These are phyloP conservation scores for Brienomyrus brachyistius DNA, from an alignment of 2,113 vertebrate species.

Conservation along the genomic window DNA sequence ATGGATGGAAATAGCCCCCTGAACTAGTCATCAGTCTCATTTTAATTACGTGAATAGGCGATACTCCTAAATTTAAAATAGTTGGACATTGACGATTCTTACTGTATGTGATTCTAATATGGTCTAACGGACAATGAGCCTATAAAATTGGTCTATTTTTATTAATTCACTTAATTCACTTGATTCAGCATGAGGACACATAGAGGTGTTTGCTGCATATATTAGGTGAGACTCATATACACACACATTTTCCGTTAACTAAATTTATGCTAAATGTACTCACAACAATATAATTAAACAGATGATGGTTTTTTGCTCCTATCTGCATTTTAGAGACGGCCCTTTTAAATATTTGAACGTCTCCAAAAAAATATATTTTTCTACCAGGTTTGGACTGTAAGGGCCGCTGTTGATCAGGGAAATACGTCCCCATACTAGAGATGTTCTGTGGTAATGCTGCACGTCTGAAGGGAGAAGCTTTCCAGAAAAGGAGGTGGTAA, in stretches of 20 bases:
- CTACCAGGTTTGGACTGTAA: conserved; percentile 27
- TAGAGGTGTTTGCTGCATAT: not conserved
- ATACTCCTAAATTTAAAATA: not conserved
- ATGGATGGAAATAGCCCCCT: not conserved
- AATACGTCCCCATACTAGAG: not conserved
- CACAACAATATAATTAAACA: not conserved
- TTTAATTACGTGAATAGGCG: not conserved
- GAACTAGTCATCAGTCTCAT: not conserved
- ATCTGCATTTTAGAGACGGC: not conserved
- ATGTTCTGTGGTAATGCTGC: not conserved
- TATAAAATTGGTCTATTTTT: not conserved
- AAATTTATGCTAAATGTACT: not conserved
- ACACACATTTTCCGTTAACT: not conserved
- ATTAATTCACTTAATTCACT: not conserved
- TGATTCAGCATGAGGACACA: not conserved
- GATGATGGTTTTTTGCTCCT: not conserved
- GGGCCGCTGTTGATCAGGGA: conserved; percentile 22
- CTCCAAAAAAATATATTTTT: not conserved
- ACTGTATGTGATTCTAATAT: not conserved
- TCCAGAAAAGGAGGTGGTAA: not conserved
- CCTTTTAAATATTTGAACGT: not conserved
- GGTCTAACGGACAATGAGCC: not conserved
- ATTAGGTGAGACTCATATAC: not conserved
- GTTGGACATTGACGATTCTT: not conserved
- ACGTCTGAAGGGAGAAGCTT: not conserved